phyloP scores from a whole-genome alignment of 2,113 vertebrate species.

The Chaenocephalus aceratus region DNA sequence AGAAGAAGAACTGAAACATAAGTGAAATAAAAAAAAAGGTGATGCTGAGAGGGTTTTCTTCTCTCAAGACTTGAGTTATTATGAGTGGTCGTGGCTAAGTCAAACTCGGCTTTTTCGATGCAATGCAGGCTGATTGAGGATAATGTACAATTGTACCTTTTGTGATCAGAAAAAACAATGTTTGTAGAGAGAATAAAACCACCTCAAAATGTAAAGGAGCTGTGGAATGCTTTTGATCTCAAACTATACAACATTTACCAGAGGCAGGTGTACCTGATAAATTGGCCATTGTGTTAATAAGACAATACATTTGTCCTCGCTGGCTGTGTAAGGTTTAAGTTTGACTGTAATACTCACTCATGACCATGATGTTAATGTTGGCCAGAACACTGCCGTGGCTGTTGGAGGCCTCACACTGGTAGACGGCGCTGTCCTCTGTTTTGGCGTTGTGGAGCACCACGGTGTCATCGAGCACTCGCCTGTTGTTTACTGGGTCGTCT shows the following conservation, averaged over 20 bases:
- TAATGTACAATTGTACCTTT: background rate
- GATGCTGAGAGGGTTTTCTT: no score
- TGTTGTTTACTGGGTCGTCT: conserved; percentile 68
- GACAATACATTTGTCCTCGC: no score
- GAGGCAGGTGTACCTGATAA: no score
- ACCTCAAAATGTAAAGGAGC: background rate
- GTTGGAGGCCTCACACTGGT: conserved; percentile 94
- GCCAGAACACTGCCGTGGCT: conserved; percentile 89
- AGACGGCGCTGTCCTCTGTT: conserved; percentile 89
- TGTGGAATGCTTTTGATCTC: no score
- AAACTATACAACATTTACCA: no score
- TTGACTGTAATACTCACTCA: conserved; percentile 84
- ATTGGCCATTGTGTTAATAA: no score
- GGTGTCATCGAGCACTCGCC: conserved; percentile 77
- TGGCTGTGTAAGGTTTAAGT: background rate
- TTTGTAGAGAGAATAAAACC: background rate
- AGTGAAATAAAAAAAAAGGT: no score
- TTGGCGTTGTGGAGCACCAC: conserved; percentile 85
- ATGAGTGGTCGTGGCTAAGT: background rate
- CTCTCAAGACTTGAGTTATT: background rate
- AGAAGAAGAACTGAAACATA: no score
- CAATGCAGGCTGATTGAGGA: background rate
- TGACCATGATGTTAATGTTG: conserved; percentile 90
- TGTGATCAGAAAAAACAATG: background rate
- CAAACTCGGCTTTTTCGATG: background rate